phyloP scores from a whole-genome alignment of 1,140 invertebrate species.

The Zaprionus ghesquierei region DNA sequence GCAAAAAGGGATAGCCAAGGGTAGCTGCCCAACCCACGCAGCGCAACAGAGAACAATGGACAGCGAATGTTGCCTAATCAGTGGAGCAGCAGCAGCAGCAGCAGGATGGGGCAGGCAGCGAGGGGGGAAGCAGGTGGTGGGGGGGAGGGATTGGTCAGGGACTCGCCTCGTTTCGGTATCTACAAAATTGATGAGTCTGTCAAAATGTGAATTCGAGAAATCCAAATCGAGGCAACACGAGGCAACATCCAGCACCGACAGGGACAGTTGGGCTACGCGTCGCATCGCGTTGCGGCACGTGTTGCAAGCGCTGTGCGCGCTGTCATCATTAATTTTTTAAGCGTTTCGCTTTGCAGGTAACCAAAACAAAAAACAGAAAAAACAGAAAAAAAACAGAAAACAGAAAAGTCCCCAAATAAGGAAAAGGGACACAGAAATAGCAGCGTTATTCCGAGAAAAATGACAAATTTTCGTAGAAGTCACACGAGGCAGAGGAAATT shows the following conservation, averaged over 20 bases:
- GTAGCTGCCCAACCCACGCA: constrained; percentile 34
- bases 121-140: neutral
- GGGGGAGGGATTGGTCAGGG: neutral
- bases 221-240: constrained; percentile 3
- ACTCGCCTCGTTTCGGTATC: constrained; percentile 47
- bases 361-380: neutral
- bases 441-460: constrained; percentile 58
- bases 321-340: constrained; percentile 81
- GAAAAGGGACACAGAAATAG: constrained; percentile 4
- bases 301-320: constrained; percentile 50
- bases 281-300: constrained; percentile 51
- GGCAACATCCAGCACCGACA: neutral
- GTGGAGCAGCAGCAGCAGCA: constrained; percentile 5
- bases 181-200: constrained; percentile 82
- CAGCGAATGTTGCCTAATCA: constrained; percentile 50
- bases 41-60: constrained; percentile 30
- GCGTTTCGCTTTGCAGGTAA: constrained; percentile 56
- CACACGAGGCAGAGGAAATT: constrained; percentile 50
- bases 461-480: constrained; percentile 77
- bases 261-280: neutral
- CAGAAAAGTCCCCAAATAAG: neutral
- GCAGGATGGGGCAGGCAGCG: neutral
- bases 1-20: neutral
- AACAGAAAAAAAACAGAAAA: constrained; percentile 17
- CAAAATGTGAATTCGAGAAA: constrained; percentile 79